Base-by-base conservation (phyloP, 2,888 invertebrate species). In the Myopa testacea region DNA sequence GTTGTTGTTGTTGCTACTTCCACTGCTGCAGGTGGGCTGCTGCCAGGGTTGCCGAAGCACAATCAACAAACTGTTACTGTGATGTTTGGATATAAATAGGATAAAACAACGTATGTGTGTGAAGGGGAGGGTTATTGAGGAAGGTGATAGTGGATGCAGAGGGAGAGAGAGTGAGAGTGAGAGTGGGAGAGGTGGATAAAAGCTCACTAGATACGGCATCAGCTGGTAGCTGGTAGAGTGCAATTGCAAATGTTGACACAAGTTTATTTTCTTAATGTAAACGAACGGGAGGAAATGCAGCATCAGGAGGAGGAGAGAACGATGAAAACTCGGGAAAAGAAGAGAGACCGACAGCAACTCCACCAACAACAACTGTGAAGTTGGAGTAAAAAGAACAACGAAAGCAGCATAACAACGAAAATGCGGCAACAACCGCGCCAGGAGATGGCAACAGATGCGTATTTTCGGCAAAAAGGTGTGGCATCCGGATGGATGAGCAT, bases 221-320 rank as follows among this genome's bases (percentile, higher is more conserved):
- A 75, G 45, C 75, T 75, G 75, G 75, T 52, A 60, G 50, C 26
- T 26, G 26, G 60, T 37, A 38, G 50, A 69, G 60, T 60, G 75
- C 69, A 75, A 75, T 68, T 75, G 75, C 50, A 75, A 75, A 60
- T 75, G 75, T 75, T 75, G 75, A 75, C 75, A 58, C 75, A 75
- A 75, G 75, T 75, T 75, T 75, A 75, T 75, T 75, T 75, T 75
- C 75, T 68, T 68, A 75, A 68, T 75, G 75, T 67, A 67, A 68
- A 74, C 74, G 71, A 12, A 45, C 10, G 34, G 58, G 34, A 52
- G 50, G n/a, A 14, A 40, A 7, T 4, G 67, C 37, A 40, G 58
- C 58, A 3, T 52, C 70, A 19, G 52, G 70, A 26, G 52, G 45
- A 70, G 55, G 10, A 52, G 52, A 55, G 26, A 16, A 19, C 12